These are phyloP conservation scores for Mesorhabditis spiculigera DNA, from an alignment of 2,888 invertebrate genomes.

Conservation along the genomic window DNA sequence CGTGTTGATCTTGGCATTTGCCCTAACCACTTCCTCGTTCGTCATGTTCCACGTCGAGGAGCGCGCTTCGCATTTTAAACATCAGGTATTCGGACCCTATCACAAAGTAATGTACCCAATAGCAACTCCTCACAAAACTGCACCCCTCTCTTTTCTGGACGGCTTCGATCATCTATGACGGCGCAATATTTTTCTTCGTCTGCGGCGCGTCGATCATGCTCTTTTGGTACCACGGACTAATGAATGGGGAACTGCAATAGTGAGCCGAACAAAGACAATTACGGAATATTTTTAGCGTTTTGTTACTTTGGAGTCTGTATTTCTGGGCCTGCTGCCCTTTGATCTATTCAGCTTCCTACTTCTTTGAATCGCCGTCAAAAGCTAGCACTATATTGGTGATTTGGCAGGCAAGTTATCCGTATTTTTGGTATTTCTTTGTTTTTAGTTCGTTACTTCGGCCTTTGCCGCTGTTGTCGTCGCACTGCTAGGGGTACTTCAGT, in stretches of 20 bases:
- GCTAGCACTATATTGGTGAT: too few species aligned
- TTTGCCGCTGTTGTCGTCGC: too few species aligned
- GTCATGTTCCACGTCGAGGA: slow-evolving; percentile 51
- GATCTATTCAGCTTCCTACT: too few species aligned
- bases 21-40: slow-evolving; percentile 44
- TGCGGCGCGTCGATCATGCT: slow-evolving; percentile 31
- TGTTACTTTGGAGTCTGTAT: too few species aligned
- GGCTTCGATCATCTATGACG: slow-evolving; percentile 38
- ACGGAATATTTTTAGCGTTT: neutral
- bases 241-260: slow-evolving; percentile 20
- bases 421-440: too few species aligned
- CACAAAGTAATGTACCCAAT: too few species aligned
- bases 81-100: slow-evolving; percentile 26
- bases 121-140: slow-evolving; percentile 50
- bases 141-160: slow-evolving; percentile 46
- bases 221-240: slow-evolving; percentile 28
- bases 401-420: too few species aligned
- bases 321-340: too few species aligned
- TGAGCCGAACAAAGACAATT: slow-evolving; percentile 11
- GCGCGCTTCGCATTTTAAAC: slow-evolving; percentile 39
- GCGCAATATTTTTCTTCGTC: slow-evolving; percentile 33
- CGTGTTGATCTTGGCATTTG: slow-evolving; percentile 38
- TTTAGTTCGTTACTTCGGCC: too few species aligned
- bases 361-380: too few species aligned
- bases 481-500: too few species aligned